Base-by-base conservation (phyloP, 2,888 invertebrate genomes). In the Zootermopsis nevadensis region DNA sequence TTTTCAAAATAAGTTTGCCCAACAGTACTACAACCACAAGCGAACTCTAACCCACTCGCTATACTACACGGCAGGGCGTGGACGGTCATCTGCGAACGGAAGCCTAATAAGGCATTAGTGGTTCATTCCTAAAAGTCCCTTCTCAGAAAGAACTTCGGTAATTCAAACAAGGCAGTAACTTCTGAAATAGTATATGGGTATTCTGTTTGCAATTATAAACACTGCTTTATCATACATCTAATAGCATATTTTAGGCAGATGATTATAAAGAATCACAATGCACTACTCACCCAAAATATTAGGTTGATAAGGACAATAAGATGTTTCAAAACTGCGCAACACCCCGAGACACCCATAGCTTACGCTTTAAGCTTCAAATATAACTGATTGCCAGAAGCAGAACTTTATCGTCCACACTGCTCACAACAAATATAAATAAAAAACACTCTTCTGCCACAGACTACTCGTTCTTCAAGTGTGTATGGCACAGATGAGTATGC, bases 301-400 rank as follows among this genome's bases (percentile, higher is more conserved):
- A 95, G 91, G 89, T 94, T 95, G 87, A 95, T 92, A 85, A 94
- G 89, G 86, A 95, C 93, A 87, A 95, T 92, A 86, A 94, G 90
- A 89, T 93, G 94, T 89, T 95, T 95, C 90, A 94, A 92, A 87
- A 94, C 89, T 83, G 92, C 92, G 89, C 94, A 94, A 90, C 94
- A 95, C 86, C 94, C 93, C 86, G 93, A 92, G 89, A 94, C 91
- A 87, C 93, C 93, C 94, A 94, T 94, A 42, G 27, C 42, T 74
- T 22, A 22, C 8, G 69, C 30, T 7, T 33, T 33, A 33, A 33
- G 7, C 3, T 33, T 10, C 19, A 7, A 69, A 30, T 33, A 33
- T 4, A 30, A 69, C 31, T 15, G 31, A 69, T 69, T 8, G 6
- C 60, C n/a, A 4, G 22, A 7, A 4, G 31, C 6, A 22, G 12